Evolutionary conservation across 1,140 invertebrate genomes (phyloP).

Genomic region (Meloidogyne chitwoodi): DNA sequence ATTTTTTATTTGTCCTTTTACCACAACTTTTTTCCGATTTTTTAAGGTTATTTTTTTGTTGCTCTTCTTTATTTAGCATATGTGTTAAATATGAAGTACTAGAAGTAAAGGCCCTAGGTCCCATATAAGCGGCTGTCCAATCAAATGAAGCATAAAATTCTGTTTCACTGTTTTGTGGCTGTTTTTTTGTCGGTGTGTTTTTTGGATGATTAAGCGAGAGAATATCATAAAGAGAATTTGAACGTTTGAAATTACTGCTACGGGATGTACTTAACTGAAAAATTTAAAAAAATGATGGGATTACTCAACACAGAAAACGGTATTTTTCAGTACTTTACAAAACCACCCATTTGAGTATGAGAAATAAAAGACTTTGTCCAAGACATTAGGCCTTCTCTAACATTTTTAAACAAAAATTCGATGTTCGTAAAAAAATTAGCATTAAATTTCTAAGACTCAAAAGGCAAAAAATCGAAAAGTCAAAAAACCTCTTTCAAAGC

Average conservation of each 20-base stretch:
- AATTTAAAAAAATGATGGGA: too few species aligned
- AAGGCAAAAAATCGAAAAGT: too few species aligned
- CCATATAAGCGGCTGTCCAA: background rate
- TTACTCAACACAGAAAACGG: too few species aligned
- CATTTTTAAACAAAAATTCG: too few species aligned
- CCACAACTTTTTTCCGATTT: background rate
- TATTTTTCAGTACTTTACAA: too few species aligned
- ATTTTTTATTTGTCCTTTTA: background rate
- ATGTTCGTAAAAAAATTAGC: too few species aligned
- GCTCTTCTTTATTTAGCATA: background rate
- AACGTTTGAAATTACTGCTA: constrained; percentile 1
- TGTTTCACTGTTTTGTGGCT: background rate
- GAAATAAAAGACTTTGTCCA: too few species aligned
- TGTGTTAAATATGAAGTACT: background rate
- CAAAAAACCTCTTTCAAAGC: constrained; percentile 4
- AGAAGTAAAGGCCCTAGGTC: background rate
- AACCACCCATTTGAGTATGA: too few species aligned
- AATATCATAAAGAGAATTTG: constrained; percentile 14
- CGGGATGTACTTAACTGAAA: background rate
- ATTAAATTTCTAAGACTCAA: too few species aligned
- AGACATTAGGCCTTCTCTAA: too few species aligned
- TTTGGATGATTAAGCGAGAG: background rate
- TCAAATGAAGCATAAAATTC: constrained; percentile 8
- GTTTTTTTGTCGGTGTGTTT: background rate
- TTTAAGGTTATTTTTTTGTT: background rate